A percentile compares a stretch with the other conserved stretches of the same genome.
Evolutionary conservation across 2,888 invertebrate species (phyloP).

Genomic region (Rhagonycha lutea): DNA sequence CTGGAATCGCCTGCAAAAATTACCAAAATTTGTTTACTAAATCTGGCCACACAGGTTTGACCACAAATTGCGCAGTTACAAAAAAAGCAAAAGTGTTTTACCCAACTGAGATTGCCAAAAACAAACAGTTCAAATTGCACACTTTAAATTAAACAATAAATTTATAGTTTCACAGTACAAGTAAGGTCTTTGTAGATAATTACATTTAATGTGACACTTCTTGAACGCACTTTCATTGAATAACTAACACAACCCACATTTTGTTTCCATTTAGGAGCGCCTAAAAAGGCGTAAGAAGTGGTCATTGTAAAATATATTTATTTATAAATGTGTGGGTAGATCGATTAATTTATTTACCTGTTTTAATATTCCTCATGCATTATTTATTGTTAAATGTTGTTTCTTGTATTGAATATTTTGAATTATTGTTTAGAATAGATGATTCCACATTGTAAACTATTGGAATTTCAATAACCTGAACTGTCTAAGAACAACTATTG

Average conservation of each 20-base stretch:
- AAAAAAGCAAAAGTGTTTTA: background rate
- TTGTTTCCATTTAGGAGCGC: slow-evolving; percentile 10
- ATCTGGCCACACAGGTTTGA: background rate
- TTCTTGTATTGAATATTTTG: background rate
- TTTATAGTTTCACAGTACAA: background rate
- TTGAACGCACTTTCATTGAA: slow-evolving; percentile 13
- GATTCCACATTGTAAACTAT: background rate
- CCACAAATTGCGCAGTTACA: background rate
- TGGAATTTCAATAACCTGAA: background rate
- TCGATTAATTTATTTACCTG: background rate
- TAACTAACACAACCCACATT: slow-evolving; percentile 14
- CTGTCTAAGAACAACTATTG: background rate
- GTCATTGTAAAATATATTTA: background rate
- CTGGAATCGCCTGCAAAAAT: slow-evolving; percentile 55
- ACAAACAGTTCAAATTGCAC: background rate
- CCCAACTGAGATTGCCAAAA: background rate
- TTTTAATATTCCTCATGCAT: background rate
- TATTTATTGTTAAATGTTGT: background rate
- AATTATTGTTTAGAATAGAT: background rate
- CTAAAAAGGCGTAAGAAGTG: slow-evolving; percentile 2
- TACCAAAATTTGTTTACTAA: background rate
- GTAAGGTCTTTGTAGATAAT: background rate
- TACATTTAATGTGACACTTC: slow-evolving; percentile 8
- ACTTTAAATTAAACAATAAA: background rate
- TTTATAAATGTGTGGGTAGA: background rate